Percentiles rank a stretch among this genome's conserved stretches.
Conservation (phyloP, 1,140 invertebrate genomes). For the Anadara kagoshimensis region DNA sequence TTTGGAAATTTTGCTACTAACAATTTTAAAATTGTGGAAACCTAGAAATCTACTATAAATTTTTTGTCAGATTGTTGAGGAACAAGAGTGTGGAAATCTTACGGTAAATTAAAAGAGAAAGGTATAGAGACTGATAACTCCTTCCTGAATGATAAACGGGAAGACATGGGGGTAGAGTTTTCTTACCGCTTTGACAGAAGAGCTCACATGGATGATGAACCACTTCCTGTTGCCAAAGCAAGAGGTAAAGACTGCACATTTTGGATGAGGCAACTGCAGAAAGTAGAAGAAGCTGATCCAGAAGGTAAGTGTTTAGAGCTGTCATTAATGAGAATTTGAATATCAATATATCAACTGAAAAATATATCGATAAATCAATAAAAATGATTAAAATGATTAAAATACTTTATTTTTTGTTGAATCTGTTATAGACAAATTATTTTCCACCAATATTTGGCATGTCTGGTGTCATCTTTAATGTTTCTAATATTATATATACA, state of each 20-base stretch:
- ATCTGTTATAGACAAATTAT: no score
- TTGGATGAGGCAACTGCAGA: constrained; percentile 54
- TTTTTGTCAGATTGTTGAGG: constrained; percentile 66
- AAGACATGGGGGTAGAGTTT: constrained; percentile 44
- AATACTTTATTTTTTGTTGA: no score
- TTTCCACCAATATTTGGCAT: no score
- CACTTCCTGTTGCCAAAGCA: constrained; percentile 1
- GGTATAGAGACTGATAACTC: constrained; percentile 54
- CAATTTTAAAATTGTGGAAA: no score
- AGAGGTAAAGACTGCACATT: constrained; percentile 23
- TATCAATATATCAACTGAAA: no score
- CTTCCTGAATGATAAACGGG: constrained; percentile 42
- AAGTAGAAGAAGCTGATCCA: constrained; percentile 53
- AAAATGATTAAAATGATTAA: no score
- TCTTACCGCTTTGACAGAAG: constrained; percentile 18
- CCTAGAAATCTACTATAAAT: no score
- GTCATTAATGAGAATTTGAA: no score
- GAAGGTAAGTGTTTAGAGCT: constrained; percentile 54
- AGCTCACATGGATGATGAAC: constrained; percentile 57
- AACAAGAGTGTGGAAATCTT: constrained; percentile 70
- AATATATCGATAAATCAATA: no score
- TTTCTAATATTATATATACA: no score
- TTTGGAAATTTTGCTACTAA: no score
- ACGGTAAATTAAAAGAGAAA: constrained; percentile 49
- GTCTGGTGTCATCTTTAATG: no score